A percentile compares a stretch with the other conserved stretches of the same genome.
Evolutionary conservation across 2,888 invertebrate genomes (phyloP).

Genomic region (Abrostola tripartita): DNA sequence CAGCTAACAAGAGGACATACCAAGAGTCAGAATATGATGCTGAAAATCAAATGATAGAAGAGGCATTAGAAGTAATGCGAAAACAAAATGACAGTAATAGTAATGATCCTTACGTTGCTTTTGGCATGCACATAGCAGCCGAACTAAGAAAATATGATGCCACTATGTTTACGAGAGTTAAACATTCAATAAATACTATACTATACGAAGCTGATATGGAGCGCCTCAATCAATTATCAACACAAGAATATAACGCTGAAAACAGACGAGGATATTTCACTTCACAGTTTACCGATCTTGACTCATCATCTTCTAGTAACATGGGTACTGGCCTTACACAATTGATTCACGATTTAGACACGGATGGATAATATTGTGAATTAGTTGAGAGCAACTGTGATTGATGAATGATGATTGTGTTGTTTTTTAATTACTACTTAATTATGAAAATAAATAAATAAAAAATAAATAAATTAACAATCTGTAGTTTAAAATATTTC

Average conservation of each 20-base stretch:
- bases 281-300: conserved; percentile 33
- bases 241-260: conserved; percentile 31
- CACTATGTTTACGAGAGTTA: conserved; percentile 27
- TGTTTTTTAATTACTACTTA: conserved; percentile 27
- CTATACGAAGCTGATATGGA: conserved; percentile 39
- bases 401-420: conserved; percentile 14
- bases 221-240: conserved; percentile 30
- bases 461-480: conserved; percentile 5
- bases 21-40: conserved; percentile 30
- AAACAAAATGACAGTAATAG: conserved; percentile 40
- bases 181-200: conserved; percentile 43
- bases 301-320: conserved; percentile 32
- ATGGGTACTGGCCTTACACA: conserved; percentile 31
- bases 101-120: conserved; percentile 38
- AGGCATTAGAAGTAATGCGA: conserved; percentile 41
- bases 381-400: conserved; percentile 16
- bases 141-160: conserved; percentile 44
- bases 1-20: conserved; percentile 26
- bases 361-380: conserved; percentile 30
- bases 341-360: conserved; percentile 32
- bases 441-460: conserved; percentile 9
- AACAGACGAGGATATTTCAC: conserved; percentile 30
- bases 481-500: conserved; percentile 29
- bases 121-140: conserved; percentile 43
- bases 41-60: conserved; percentile 42